A percentile compares a stretch with the other conserved stretches of the same genome.
Evolutionary conservation across 2,113 vertebrate genomes (phyloP).

Genomic region (Sinosuthora webbiana): DNA sequence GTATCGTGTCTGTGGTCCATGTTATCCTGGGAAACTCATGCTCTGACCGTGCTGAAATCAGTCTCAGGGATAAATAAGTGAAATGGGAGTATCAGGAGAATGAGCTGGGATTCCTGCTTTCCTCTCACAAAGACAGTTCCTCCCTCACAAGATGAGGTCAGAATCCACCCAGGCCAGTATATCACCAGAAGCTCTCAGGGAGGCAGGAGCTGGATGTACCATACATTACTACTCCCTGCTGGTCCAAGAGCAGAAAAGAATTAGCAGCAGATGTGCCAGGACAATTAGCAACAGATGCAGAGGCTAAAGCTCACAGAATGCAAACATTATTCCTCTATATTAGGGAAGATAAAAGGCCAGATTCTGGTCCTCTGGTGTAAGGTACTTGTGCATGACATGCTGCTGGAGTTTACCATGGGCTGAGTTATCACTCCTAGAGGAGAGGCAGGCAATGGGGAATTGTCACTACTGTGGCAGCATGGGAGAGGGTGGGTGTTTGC

Average conservation of each 20-base stretch:
- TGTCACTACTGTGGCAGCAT: fast-evolving
- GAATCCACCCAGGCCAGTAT: not conserved
- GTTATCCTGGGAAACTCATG: not conserved
- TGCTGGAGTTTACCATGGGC: not conserved
- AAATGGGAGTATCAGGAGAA: not conserved
- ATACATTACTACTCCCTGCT: constrained; percentile 61
- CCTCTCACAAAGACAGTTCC: not conserved
- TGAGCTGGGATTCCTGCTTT: not conserved
- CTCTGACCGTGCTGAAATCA: not conserved
- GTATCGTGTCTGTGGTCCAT: fast-evolving
- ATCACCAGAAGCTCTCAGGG: not conserved
- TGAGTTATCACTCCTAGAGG: not conserved
- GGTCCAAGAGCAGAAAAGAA: constrained; percentile 58
- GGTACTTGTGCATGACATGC: not conserved
- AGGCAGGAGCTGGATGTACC: constrained; percentile 30
- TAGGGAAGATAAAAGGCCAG: constrained; percentile 32
- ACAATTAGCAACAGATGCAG: constrained; percentile 66
- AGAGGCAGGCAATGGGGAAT: not conserved
- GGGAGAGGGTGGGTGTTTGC: not conserved
- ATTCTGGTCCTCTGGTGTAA: constrained; percentile 35
- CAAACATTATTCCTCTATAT: constrained; percentile 29
- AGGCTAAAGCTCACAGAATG: constrained; percentile 58
- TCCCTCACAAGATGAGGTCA: not conserved
- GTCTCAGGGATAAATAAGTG: not conserved
- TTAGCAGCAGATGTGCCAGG: constrained; percentile 67